These are phyloP conservation scores for Synaphobranchus kaupii DNA, from an alignment of 2,797 vertebrate genomes.

Conservation along the genomic window DNA sequence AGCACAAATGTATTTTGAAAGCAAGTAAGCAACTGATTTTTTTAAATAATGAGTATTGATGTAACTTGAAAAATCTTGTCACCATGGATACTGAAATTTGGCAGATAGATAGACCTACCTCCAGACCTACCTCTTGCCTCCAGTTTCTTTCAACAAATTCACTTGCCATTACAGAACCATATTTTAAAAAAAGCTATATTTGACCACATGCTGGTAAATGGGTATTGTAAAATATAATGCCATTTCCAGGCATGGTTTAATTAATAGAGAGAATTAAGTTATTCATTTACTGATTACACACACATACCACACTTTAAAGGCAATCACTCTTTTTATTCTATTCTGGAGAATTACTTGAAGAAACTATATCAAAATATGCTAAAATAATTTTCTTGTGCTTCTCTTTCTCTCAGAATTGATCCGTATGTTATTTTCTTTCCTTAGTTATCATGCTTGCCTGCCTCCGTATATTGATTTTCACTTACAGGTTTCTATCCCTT, in stretches of 20 bases:
- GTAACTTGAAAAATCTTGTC: background rate
- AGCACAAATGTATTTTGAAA: background rate
- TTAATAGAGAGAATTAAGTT: background rate
- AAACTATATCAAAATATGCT: slow-evolving; percentile 30
- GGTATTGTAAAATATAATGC: background rate
- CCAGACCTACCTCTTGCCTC: background rate
- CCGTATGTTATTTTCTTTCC: slow-evolving; percentile 71
- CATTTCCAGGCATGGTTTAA: background rate
- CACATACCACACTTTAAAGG: background rate
- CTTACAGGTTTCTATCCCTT: slow-evolving; percentile 80
- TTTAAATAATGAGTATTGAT: background rate
- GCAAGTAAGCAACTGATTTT: background rate
- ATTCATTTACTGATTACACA: background rate
- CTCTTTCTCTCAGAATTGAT: slow-evolving; percentile 73
- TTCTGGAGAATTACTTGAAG: background rate
- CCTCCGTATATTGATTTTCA: slow-evolving; percentile 80
- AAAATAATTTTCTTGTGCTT: slow-evolving; percentile 67
- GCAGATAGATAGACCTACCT: background rate
- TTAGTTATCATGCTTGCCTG: slow-evolving; percentile 70
- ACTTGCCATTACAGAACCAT: background rate
- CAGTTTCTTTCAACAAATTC: background rate
- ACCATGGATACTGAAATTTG: background rate
- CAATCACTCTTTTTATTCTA: slow-evolving; percentile 12
- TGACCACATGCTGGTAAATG: background rate
- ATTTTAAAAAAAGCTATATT: background rate